Percentiles rank a stretch among this genome's conserved stretches.
Evolutionary conservation across 2,888 invertebrate species (phyloP).

Genomic region (Chironomus tentans): DNA sequence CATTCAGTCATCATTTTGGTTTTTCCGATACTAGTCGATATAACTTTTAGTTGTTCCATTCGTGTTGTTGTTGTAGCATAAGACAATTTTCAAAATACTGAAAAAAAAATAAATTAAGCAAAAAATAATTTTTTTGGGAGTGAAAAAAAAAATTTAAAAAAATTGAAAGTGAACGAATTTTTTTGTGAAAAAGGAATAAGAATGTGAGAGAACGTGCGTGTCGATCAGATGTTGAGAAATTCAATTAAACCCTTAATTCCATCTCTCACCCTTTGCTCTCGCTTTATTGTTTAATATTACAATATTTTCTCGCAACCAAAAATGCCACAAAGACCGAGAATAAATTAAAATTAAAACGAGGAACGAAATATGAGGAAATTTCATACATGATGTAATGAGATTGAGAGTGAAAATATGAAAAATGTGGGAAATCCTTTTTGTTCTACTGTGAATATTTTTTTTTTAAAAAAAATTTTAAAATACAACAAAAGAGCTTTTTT

Average conservation of each 20-base stretch:
- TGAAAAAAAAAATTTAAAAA: too few relatives aligned
- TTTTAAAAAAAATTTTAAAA: too few relatives aligned
- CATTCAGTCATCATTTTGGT: slow-evolving; percentile 22
- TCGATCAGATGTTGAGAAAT: background rate
- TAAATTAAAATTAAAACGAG: background rate
- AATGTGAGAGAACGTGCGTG: background rate
- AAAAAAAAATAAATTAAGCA: background rate
- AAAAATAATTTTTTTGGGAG: background rate
- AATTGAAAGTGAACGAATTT: background rate
- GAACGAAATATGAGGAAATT: background rate
- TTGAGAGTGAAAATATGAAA: background rate
- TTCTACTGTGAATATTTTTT: background rate
- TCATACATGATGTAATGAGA: background rate
- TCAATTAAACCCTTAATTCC: background rate
- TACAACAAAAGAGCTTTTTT: background rate
- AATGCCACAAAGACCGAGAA: background rate
- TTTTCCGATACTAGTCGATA: slow-evolving; percentile 15
- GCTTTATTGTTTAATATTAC: background rate
- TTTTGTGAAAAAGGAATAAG: background rate
- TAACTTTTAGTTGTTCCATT: slow-evolving; percentile 22
- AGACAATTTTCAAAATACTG: background rate
- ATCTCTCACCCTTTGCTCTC: background rate
- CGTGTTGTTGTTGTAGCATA: slow-evolving; percentile 8
- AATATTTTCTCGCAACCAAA: background rate
- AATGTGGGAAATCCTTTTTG: background rate